These are phyloP conservation scores for Drosophila neotestacea DNA, from an alignment of 2,888 invertebrate species.

Conservation along the genomic window DNA sequence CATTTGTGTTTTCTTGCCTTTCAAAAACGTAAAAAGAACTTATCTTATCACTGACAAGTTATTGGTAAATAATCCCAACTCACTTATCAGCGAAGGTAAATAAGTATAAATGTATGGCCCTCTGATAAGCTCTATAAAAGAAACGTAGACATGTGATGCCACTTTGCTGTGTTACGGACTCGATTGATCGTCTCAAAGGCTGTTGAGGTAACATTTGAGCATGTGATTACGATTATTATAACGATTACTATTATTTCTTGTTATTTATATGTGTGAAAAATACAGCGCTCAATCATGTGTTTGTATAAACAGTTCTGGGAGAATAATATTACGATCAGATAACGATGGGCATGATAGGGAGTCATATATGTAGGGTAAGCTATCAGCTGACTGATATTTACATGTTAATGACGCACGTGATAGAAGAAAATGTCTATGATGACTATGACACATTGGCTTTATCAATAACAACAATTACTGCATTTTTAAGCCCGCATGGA, in stretches of 20 bases:
- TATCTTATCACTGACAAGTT: constrained; percentile 66
- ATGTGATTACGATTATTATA: constrained; percentile 71
- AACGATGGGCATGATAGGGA: constrained; percentile 16
- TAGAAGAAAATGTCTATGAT: constrained; percentile 4
- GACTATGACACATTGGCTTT: constrained; percentile 11
- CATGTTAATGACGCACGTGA: constrained; percentile 23
- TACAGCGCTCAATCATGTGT: constrained; percentile 48
- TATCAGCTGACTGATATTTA: constrained; percentile 36
- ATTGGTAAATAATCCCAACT: constrained; percentile 72
- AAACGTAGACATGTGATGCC: constrained; percentile 66
- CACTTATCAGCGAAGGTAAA: constrained; percentile 59
- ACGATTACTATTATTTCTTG: constrained; percentile 10
- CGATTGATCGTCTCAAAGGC: constrained; percentile 49
- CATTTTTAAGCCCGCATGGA: constrained; percentile 21
- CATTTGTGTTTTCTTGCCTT: constrained; percentile 16
- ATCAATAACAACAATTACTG: constrained; percentile 12
- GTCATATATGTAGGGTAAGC: constrained; percentile 9
- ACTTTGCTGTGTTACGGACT: constrained; percentile 16
- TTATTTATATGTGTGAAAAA: constrained; percentile 7
- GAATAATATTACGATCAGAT: constrained; percentile 25
- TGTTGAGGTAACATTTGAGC: constrained; percentile 48
- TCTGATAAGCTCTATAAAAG: constrained; percentile 50
- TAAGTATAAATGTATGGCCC: constrained; percentile 41
- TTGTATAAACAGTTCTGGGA: constrained; percentile 20
- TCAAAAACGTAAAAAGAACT: constrained; percentile 1